These are phyloP conservation scores for Hydrolagus colliei DNA, from an alignment of 2,797 vertebrate species.

Conservation along the genomic window DNA sequence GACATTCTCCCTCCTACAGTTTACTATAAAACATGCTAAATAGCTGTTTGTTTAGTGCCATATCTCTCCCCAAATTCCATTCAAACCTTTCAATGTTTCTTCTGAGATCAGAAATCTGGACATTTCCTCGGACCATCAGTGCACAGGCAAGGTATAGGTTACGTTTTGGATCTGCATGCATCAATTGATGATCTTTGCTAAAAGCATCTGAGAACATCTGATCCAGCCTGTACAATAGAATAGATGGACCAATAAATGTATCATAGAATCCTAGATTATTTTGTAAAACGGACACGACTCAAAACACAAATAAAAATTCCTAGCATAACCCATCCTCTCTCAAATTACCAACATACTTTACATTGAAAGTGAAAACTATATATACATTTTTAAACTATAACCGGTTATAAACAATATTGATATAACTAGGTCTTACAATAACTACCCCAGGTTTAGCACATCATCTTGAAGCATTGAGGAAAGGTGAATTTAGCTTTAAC, in stretches of 20 bases:
- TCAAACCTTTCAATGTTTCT: constrained; percentile 90
- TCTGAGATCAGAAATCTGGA: constrained; percentile 86
- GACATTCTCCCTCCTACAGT: too few relatives aligned
- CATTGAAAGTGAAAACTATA: too few relatives aligned
- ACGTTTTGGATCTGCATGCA: constrained; percentile 78
- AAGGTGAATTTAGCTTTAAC: too few relatives aligned
- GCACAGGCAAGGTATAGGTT: constrained; percentile 87
- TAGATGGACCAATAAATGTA: background rate
- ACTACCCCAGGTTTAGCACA: too few relatives aligned
- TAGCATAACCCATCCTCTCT: too few relatives aligned
- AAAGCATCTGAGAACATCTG: constrained; percentile 97
- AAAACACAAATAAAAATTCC: background rate
- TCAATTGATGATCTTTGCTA: constrained; percentile 86
- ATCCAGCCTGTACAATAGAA: constrained; percentile 65
- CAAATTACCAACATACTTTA: background rate
- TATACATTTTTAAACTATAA: too few relatives aligned
- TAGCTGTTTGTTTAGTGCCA: background rate
- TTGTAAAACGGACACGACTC: background rate
- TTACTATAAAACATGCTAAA: too few relatives aligned
- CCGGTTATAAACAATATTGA: too few relatives aligned
- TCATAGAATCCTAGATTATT: background rate
- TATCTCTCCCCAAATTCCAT: background rate
- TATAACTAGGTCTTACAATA: too few relatives aligned
- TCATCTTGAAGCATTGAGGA: too few relatives aligned
- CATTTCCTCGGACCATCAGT: constrained; percentile 82